Base-by-base conservation (phyloP, 2,888 invertebrate species). In the Ophion ventricosus region DNA sequence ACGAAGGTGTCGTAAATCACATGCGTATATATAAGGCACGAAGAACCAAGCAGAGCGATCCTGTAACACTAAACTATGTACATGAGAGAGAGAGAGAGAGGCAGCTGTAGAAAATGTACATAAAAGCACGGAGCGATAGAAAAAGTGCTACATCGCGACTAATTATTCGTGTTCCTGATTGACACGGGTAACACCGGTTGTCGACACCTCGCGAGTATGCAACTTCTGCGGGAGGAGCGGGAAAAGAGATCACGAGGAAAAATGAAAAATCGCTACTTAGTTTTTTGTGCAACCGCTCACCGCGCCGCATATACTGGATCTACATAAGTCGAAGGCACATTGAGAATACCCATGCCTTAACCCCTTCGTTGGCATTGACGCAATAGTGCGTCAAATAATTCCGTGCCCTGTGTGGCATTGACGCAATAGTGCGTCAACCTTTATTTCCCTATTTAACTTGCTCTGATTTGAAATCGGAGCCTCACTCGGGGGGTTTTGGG, bases 1-100 rank as follows among this genome's bases (percentile, higher is more conserved):
- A 77, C 81, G 74, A 80, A 49, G 77, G 74, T 70, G 82, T 80
- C 83, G 82, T 83, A 85, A 85, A 83, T 83, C 86, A 83, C 76
- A 81, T 43, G 80, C 80, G 66, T 77, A 3, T 49, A 17, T 49
- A 49, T 49, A 49, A 59, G 75, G 70, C 79, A 64, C 70, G 43
- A 69, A 72, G 64, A 70, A 56, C 49, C 66, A 63, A 40, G 54
- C 23, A 64, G 7, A 29, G n/a, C 64, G 64, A 69, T 73, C 76
- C 56, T 26, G 66, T 56, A 3, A 43, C 20, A 40, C 43, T 17
- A 49, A 49, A 49, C 49, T 73, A 17, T 10, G 4, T 14, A 59
- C 57, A 5, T 8, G 20, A 23, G 11, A 20, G 69, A 57, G 66
- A n/a, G 49, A 81, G 67, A 64, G 74, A 87, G 59, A 77, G 84